Percentiles rank a stretch among this genome's conserved stretches.
Conservation (phyloP, 2,888 invertebrate species). For the Teleiodes luculella region DNA sequence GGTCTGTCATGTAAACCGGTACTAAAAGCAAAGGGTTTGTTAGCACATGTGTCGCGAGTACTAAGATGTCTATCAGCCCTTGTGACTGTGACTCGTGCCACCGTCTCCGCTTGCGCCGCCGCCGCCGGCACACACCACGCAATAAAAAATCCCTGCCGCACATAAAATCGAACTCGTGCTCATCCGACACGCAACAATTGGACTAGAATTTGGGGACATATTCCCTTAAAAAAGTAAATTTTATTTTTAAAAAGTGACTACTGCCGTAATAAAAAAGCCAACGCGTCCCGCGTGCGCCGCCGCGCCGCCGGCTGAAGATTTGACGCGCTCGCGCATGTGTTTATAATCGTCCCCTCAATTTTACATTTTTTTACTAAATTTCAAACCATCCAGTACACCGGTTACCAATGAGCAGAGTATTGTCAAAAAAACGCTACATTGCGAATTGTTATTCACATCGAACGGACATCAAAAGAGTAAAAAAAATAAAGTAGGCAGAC, state of each 20-base stretch:
- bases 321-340: conserved; percentile 78
- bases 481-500: conserved; percentile 51
- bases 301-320: conserved; percentile 77
- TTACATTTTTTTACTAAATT: conserved; percentile 67
- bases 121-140: conserved; percentile 55
- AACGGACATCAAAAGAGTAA: conserved; percentile 59
- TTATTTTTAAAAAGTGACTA: conserved; percentile 72
- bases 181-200: conserved; percentile 79
- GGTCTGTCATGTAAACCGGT: conserved; percentile 29
- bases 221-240: conserved; percentile 69
- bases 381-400: conserved; percentile 64
- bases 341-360: conserved; percentile 75
- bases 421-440: conserved; percentile 44
- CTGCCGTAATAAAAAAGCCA: conserved; percentile 72
- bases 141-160: conserved; percentile 72
- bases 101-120: conserved; percentile 25
- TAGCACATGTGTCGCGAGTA: conserved; percentile 41
- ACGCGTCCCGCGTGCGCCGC: conserved; percentile 57
- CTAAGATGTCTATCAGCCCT: conserved; percentile 34
- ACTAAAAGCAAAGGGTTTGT: conserved; percentile 45
- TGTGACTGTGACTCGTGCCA: conserved; percentile 27
- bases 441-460: conserved; percentile 64
- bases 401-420: conserved; percentile 53
- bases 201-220: conserved; percentile 70
- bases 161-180: conserved; percentile 75